These are phyloP conservation scores for Bombus breviceps DNA, from an alignment of 1,140 invertebrate species.

Conservation along the genomic window DNA sequence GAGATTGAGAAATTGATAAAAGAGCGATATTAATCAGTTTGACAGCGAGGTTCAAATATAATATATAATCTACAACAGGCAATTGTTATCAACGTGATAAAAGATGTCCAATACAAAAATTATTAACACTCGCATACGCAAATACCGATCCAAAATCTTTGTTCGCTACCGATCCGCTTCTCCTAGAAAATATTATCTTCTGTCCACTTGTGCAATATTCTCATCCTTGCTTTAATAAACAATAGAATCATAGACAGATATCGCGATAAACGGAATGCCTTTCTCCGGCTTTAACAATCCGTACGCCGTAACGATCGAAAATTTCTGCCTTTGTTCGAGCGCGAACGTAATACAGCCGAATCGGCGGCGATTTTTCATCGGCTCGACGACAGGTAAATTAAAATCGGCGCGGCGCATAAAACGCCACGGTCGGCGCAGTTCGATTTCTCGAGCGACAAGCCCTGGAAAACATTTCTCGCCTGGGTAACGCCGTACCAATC, in stretches of 20 bases:
- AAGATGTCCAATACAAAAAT: no score
- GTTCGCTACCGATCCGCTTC: no score
- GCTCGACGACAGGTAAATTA: slow-evolving; percentile 26
- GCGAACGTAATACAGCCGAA: slow-evolving; percentile 14
- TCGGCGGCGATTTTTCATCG: slow-evolving; percentile 33
- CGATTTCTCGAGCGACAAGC: slow-evolving; percentile 16
- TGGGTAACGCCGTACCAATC: not conserved
- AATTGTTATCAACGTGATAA: no score
- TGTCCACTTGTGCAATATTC: not conserved
- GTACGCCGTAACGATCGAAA: slow-evolving; percentile 18
- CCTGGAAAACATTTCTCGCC: slow-evolving; percentile 37
- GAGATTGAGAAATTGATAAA: no score
- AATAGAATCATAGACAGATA: not conserved
- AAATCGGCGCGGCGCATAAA: slow-evolving; percentile 25
- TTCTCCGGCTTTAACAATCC: no score
- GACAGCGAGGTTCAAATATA: no score
- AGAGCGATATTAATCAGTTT: no score
- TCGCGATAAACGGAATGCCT: not conserved
- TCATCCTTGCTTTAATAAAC: not conserved
- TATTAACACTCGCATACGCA: no score
- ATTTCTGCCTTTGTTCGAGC: slow-evolving; percentile 30
- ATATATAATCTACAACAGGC: no score
- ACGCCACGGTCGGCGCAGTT: not conserved
- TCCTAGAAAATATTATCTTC: not conserved
- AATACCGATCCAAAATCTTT: no score